Percentiles rank a stretch among this genome's conserved stretches.
phyloP scores from a whole-genome alignment of 2,888 invertebrate species.

The Chrysopilus asiliformis region DNA sequence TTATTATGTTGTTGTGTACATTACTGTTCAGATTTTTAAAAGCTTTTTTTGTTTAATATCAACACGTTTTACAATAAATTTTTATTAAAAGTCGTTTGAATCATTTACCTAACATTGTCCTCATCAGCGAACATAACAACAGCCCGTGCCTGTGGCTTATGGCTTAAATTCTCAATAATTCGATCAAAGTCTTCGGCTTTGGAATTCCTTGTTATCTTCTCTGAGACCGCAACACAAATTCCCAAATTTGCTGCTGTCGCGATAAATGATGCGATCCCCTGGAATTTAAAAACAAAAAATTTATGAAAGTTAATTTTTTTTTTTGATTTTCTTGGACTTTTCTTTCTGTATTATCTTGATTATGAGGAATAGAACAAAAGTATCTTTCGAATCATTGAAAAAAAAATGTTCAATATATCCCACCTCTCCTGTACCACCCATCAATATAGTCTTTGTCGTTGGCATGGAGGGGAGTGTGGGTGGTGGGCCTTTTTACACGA shows the following conservation, averaged over 20 bases:
- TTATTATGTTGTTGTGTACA: not conserved
- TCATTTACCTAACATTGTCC: conserved; percentile 46
- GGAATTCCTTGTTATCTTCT: conserved; percentile 45
- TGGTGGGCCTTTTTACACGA: too few relatives aligned
- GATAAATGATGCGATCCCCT: conserved; percentile 47
- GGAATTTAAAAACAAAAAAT: conserved; percentile 17
- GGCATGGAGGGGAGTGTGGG: too few relatives aligned
- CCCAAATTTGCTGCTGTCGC: conserved; percentile 37
- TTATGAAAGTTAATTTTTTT: not conserved
- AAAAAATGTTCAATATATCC: not conserved
- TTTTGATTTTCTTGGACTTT: too few relatives aligned
- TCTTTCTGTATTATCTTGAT: too few relatives aligned
- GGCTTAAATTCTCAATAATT: conserved; percentile 43
- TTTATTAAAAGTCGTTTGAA: too few relatives aligned
- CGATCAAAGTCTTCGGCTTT: conserved; percentile 43
- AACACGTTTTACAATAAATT: too few relatives aligned
- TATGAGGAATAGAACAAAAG: too few relatives aligned
- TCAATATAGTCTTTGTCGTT: too few relatives aligned
- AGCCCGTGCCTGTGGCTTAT: conserved; percentile 46
- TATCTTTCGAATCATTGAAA: not conserved
- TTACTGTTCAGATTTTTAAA: too few relatives aligned
- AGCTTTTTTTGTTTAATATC: too few relatives aligned
- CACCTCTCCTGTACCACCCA: too few relatives aligned
- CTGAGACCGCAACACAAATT: conserved; percentile 42
- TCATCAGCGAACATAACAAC: conserved; percentile 61